Evolutionary conservation across 1,140 invertebrate species (phyloP).

Genomic region (Mya arenaria): DNA sequence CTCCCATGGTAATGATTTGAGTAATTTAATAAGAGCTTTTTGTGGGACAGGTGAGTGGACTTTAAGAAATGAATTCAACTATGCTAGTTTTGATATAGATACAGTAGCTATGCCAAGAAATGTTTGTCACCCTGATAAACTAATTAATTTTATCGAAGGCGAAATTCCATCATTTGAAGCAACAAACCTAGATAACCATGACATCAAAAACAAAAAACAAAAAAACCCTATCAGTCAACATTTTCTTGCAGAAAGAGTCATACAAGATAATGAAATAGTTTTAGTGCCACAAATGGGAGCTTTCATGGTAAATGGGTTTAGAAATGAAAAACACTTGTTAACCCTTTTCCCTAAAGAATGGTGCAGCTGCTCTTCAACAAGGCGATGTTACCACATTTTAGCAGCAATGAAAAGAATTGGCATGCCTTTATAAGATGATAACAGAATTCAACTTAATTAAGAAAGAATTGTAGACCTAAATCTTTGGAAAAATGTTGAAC

Average conservation of each 20-base stretch:
- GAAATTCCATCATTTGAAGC: not conserved
- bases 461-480: slow-evolving; percentile 13
- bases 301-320: slow-evolving; percentile 10
- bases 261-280: slow-evolving; percentile 4
- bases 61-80: slow-evolving; percentile 1
- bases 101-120: slow-evolving; percentile 21
- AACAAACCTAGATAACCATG: not conserved
- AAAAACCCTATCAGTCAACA: not conserved
- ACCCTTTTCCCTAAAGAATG: slow-evolving; percentile 14
- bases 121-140: slow-evolving; percentile 15
- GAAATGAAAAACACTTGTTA: not conserved
- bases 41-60: slow-evolving; percentile 28
- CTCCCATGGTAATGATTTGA: not conserved
- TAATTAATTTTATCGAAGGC: not conserved
- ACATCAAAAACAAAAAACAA: not conserved
- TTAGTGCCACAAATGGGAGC: slow-evolving; percentile 10
- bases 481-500: not conserved
- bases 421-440: slow-evolving; percentile 4
- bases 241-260: not conserved
- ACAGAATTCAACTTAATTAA: slow-evolving; percentile 1
- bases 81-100: not conserved
- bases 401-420: slow-evolving; percentile 9
- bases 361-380: slow-evolving; percentile 4
- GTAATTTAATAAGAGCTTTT: not conserved
- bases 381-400: not conserved